Evolutionary conservation across 2,888 invertebrate genomes (phyloP).

Genomic region (Ypsolopha scabrella): DNA sequence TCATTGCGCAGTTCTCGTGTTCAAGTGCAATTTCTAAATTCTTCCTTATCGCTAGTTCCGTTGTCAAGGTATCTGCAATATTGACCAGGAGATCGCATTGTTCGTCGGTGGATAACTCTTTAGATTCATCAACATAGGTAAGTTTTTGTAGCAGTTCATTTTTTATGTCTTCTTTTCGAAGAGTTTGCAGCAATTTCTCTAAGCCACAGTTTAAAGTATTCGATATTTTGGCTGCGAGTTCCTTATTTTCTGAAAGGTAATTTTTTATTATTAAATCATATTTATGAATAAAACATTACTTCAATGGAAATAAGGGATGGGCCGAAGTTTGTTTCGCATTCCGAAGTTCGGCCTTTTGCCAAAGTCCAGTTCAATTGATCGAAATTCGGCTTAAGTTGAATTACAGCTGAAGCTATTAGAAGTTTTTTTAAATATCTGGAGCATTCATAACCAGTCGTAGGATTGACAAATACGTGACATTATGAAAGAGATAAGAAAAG

Average conservation of each 20-base stretch:
- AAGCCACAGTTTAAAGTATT: conserved; percentile 18
- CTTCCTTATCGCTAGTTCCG: conserved; percentile 21
- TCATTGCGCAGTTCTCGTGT: conserved; percentile 18
- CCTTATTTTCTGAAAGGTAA: conserved; percentile 20
- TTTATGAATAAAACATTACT: not conserved
- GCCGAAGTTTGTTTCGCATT: no score
- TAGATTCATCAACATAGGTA: not conserved
- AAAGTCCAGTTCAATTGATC: no score
- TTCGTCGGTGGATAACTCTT: conserved; percentile 10
- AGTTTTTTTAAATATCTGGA: no score
- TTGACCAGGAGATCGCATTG: conserved; percentile 22
- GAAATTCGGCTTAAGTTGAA: no score
- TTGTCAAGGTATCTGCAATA: conserved; percentile 20
- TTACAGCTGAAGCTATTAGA: no score
- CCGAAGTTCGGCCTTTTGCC: no score
- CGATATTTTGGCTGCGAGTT: conserved; percentile 14
- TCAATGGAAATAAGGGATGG: not conserved
- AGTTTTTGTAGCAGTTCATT: conserved; percentile 21
- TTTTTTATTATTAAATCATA: not conserved
- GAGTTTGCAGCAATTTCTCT: conserved; percentile 17
- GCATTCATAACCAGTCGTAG: no score
- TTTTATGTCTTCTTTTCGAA: conserved; percentile 17
- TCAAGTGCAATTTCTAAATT: conserved; percentile 22
- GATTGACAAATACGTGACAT: no score
- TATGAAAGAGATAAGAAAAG: no score